A percentile compares a stretch with the other conserved stretches of the same genome.
phyloP scores from a whole-genome alignment of 2,113 vertebrate genomes.

The Charina bottae region DNA sequence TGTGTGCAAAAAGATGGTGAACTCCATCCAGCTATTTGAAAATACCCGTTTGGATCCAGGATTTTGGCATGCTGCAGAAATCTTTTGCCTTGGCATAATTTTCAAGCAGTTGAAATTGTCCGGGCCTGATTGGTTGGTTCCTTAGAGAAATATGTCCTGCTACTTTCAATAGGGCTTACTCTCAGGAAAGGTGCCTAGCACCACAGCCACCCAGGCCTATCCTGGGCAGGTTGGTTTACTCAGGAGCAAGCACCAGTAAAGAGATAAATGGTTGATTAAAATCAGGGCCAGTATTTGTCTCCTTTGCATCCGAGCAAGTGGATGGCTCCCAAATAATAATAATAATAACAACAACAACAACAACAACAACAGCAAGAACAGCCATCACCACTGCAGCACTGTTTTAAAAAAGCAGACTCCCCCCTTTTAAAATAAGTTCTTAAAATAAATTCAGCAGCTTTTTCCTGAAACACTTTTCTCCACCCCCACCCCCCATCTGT shows the following conservation, averaged over 20 bases:
- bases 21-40: not conserved
- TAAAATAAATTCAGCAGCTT: not conserved
- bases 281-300: not conserved
- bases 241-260: not conserved
- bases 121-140: not conserved
- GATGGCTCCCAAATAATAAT: not conserved
- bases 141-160: not conserved
- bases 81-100: not conserved
- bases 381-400: not conserved
- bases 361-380: too few species aligned
- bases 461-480: not conserved
- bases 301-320: not conserved
- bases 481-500: not conserved
- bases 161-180: not conserved
- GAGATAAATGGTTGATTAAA: not conserved
- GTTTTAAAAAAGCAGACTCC: not conserved
- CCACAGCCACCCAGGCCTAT: not conserved
- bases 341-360: too few species aligned
- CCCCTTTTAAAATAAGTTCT: not conserved
- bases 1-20: not conserved
- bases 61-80: not conserved
- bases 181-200: not conserved
- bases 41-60: not conserved
- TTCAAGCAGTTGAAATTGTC: not conserved
- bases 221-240: not conserved